Evolutionary conservation across 2,797 vertebrate species (phyloP).

Genomic region (Falco concolor): DNA sequence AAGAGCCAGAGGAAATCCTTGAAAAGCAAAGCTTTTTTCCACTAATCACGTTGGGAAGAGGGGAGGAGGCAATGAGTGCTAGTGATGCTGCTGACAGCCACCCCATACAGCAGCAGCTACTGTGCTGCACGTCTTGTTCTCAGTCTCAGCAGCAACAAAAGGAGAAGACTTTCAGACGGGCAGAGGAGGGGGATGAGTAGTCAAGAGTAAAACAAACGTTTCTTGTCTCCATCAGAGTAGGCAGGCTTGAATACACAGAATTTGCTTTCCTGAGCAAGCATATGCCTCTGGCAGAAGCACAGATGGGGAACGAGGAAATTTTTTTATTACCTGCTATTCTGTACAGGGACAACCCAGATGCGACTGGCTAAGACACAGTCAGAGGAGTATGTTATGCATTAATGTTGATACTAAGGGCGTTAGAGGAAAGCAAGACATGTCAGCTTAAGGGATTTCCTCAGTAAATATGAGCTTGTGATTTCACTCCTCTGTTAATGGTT

Average conservation of each 20-base stretch:
- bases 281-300: neutral
- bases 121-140: neutral
- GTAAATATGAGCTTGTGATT: neutral
- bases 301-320: neutral
- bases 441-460: neutral
- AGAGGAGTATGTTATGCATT: neutral
- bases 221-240: neutral
- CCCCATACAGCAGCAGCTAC: neutral
- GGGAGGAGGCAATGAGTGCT: neutral
- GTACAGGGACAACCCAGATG: neutral
- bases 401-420: neutral
- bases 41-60: neutral
- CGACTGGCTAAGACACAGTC: neutral
- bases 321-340: neutral
- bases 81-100: neutral
- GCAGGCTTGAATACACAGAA: neutral
- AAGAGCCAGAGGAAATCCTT: neutral
- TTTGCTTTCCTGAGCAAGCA: neutral
- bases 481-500: neutral
- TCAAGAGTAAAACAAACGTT: neutral
- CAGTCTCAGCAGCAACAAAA: neutral
- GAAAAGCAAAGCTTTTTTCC: neutral
- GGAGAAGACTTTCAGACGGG: neutral
- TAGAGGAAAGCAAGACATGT: neutral
- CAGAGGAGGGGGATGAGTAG: neutral